Percentiles rank a stretch among this genome's conserved stretches.
phyloP scores from a whole-genome alignment of 2,113 vertebrate genomes.

The Gopherus flavomarginatus region DNA sequence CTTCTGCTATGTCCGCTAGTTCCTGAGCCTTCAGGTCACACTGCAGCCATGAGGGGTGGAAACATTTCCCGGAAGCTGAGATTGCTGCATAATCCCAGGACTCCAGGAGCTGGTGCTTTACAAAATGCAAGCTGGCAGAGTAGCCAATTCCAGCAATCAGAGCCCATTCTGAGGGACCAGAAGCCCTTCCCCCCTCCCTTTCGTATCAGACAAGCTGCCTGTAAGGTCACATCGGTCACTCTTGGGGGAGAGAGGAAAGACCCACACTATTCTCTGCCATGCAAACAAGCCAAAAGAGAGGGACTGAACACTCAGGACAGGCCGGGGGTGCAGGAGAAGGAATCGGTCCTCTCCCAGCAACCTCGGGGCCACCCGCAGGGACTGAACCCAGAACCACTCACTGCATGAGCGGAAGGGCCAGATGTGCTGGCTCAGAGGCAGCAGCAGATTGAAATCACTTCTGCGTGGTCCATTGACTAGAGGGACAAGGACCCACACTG shows the following conservation, averaged over 20 bases:
- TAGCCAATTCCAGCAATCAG: neutral
- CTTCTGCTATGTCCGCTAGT: neutral
- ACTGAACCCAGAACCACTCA: neutral
- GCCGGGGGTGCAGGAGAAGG: neutral
- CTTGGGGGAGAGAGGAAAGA: neutral
- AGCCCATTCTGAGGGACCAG: neutral
- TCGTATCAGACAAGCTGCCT: neutral
- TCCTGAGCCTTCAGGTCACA: neutral
- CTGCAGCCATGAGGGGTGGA: neutral
- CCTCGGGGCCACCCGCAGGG: neutral
- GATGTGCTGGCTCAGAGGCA: neutral
- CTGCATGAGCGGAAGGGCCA: neutral
- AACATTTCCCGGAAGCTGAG: neutral
- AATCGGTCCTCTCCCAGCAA: neutral
- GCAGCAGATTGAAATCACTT: neutral
- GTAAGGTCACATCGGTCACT: too few relatives aligned
- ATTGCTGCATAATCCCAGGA: neutral
- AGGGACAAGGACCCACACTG: neutral
- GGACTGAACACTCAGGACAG: neutral
- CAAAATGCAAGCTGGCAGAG: neutral
- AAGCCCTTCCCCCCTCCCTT: accelerated
- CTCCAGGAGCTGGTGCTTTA: neutral
- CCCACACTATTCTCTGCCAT: neutral
- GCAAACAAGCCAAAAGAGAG: neutral
- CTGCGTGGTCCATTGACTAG: neutral